These are phyloP conservation scores for Leucopsar rothschildi DNA, from an alignment of 2,113 vertebrate species.

Conservation along the genomic window DNA sequence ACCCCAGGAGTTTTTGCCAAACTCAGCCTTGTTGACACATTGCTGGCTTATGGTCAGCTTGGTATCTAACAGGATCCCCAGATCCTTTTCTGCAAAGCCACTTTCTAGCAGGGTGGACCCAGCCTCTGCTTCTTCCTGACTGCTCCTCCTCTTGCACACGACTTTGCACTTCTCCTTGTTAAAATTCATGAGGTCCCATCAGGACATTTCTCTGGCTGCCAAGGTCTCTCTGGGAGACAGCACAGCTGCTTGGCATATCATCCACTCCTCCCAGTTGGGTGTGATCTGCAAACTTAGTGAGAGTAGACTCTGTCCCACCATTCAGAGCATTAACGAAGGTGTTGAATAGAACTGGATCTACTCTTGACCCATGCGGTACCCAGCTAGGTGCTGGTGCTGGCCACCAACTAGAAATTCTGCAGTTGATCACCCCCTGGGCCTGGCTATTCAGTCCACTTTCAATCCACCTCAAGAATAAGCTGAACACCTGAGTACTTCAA, in stretches of 20 bases:
- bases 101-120: rapidly evolving
- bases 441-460: background rate
- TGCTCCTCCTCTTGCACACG: background rate
- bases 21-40: background rate
- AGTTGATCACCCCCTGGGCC: background rate
- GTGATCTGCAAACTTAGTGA: background rate
- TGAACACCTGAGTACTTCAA: background rate
- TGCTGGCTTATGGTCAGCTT: background rate
- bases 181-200: background rate
- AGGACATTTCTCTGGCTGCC: background rate
- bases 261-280: background rate
- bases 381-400: background rate
- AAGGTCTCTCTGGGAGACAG: background rate
- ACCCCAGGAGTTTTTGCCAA: background rate
- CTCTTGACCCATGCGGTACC: background rate
- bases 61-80: background rate
- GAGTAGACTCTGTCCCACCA: background rate
- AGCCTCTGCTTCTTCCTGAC: background rate
- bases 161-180: background rate
- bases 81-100: background rate
- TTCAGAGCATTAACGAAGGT: background rate
- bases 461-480: background rate
- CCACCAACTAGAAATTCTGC: background rate
- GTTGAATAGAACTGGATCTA: background rate
- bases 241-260: background rate